A percentile compares a stretch with the other conserved stretches of the same genome.
These are phyloP conservation scores for Butorides virescens DNA, from an alignment of 2,113 vertebrate genomes.

Conservation along the genomic window DNA sequence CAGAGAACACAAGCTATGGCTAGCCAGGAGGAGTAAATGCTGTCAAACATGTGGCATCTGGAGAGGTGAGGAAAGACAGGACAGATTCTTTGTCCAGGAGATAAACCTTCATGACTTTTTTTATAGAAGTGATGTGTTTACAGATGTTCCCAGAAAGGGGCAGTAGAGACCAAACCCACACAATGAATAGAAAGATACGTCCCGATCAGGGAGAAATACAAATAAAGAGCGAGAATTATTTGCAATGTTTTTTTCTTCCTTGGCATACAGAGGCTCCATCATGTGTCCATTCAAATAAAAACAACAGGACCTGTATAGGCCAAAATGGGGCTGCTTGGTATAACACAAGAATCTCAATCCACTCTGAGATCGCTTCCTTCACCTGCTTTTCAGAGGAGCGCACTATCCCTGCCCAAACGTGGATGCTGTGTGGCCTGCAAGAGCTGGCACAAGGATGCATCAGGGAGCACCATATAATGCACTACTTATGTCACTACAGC, in stretches of 20 bases:
- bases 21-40: not conserved
- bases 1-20: not conserved
- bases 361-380: not conserved
- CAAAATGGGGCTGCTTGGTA: not conserved
- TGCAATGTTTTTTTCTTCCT: not conserved
- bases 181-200: fast-evolving
- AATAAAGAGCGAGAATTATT: not conserved
- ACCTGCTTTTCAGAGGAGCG: not conserved
- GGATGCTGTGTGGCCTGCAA: not conserved
- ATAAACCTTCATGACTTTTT: not conserved
- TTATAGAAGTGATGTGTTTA: not conserved
- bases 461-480: not conserved
- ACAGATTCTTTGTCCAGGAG: not conserved
- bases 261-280: not conserved
- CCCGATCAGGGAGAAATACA: not conserved
- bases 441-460: not conserved
- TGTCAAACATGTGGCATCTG: not conserved
- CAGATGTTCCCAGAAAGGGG: constrained; percentile 55
- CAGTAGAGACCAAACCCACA: constrained; percentile 56
- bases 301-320: not conserved
- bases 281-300: not conserved
- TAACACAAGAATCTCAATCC: not conserved
- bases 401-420: not conserved
- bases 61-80: not conserved
- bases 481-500: not conserved